These are phyloP conservation scores for Micrasema longulum DNA, from an alignment of 1,140 invertebrate genomes.

Conservation along the genomic window DNA sequence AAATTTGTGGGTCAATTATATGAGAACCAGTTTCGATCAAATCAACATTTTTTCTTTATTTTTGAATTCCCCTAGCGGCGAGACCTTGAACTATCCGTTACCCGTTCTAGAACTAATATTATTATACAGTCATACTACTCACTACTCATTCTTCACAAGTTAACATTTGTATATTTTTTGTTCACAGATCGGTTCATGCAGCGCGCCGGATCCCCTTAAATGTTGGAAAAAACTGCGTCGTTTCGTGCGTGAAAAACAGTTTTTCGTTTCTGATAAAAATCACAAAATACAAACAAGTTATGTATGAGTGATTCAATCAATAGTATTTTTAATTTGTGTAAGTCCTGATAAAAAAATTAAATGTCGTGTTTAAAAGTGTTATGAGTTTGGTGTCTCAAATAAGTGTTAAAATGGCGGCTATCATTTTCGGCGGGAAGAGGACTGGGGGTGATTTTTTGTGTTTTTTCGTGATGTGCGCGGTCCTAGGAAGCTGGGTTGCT, in stretches of 20 bases:
- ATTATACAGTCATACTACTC: not conserved
- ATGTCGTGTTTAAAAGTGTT: conserved; percentile 24
- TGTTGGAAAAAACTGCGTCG: too few relatives aligned
- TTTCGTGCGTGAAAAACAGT: too few relatives aligned
- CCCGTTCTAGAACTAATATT: too few relatives aligned
- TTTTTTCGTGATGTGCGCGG: not conserved
- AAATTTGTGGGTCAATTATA: conserved; percentile 30
- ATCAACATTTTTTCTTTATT: conserved; percentile 13
- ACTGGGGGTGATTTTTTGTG: not conserved
- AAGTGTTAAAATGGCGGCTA: conserved; percentile 7
- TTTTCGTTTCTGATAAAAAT: too few relatives aligned
- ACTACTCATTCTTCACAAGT: too few relatives aligned
- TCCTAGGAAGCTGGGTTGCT: not conserved
- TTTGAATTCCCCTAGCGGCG: conserved; percentile 15
- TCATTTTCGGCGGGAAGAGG: conserved; percentile 7
- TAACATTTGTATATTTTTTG: conserved; percentile 18
- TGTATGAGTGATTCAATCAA: not conserved
- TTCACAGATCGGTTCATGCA: not conserved
- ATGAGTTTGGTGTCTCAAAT: not conserved
- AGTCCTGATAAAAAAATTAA: not conserved
- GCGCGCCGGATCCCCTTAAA: not conserved
- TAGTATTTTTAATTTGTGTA: not conserved
- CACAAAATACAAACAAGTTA: not conserved
- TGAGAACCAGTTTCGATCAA: conserved; percentile 20
- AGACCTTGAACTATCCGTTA: conserved; percentile 5